Evolutionary conservation across 2,113 vertebrate species (phyloP), one percentile per base, ranked within the genome.

Genomic region (Clarias gariepinus): DNA sequence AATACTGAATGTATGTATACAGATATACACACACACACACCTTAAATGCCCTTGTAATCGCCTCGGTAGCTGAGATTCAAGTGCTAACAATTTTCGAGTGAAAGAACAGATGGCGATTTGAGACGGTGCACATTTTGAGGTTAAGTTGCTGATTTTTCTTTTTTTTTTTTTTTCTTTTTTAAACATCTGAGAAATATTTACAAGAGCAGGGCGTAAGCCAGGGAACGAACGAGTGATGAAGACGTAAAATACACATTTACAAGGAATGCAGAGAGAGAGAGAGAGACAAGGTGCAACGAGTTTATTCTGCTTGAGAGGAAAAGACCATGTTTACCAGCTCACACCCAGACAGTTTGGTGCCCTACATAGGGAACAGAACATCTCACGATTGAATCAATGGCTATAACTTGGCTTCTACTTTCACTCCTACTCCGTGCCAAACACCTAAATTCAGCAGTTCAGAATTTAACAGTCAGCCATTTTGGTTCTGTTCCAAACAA

Each of bases 151-250:
- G 12, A 5, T 30, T 68, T 68, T 64, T 64, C 47, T 47, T 47
- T 8, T 47, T 7, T 47, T 47, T 47, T 47, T 36, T 36, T 47
- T 47, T 47, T 7, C 47, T 1, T 64, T 66, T 30, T 30, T 18
- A 86, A 82, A 82, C n/a, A 1, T 85, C 86, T 84, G n/a, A 71
- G 81, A 91, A 92, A 93, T 92, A 90, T 94, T 94, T 92, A 91
- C 87, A 63, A 23, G 83, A 53, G 87, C 7, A 8, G 12, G 41
- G 52, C 77, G 30, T 55, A 69, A 78, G 66, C 2, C 55, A 78
- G 82, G 85, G 76, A 87, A 52, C 60, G 85, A 81, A 77, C 84
- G 91, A 89, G 86, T 73, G 3, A 77, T 57, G 1, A 0, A 21
- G 60, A 1, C 3, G 15, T 66, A 11, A 85, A 77, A 23, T 77